These are phyloP conservation scores for Puntigrus tetrazona DNA, from an alignment of 2,113 vertebrate species.

Conservation along the genomic window DNA sequence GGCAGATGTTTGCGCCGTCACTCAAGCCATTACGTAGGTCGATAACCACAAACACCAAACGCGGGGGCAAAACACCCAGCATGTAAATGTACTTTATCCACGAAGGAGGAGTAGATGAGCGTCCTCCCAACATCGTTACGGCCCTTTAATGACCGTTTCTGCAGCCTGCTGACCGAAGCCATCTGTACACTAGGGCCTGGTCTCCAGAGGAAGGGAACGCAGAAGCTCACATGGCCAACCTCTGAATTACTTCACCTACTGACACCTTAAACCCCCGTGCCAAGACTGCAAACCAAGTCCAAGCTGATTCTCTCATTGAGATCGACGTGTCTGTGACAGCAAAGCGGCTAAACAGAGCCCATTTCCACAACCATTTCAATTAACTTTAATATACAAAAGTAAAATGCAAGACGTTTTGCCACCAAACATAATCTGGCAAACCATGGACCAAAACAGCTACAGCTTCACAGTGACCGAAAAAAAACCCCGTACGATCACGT, in stretches of 20 bases:
- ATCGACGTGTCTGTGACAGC: background rate
- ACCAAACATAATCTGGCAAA: too few species aligned
- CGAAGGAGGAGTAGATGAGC: background rate
- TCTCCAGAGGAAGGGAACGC: slow-evolving; percentile 4
- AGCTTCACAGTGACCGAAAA: too few species aligned
- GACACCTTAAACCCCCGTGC: background rate
- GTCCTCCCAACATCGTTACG: background rate
- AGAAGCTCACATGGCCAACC: slow-evolving; percentile 34
- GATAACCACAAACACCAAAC: background rate
- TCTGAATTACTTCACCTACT: slow-evolving; percentile 35
- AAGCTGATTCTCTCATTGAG: background rate
- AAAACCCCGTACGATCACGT: too few species aligned
- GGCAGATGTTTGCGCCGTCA: background rate
- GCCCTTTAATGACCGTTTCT: background rate
- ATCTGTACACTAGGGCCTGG: background rate
- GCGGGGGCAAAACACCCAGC: background rate
- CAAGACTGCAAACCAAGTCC: background rate
- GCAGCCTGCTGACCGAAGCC: background rate
- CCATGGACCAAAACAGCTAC: too few species aligned
- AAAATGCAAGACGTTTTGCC: too few species aligned
- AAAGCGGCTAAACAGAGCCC: background rate
- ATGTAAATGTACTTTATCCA: background rate
- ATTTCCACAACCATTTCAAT: too few species aligned
- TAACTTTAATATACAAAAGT: too few species aligned
- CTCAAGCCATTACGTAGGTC: background rate